A percentile compares a stretch with the other conserved stretches of the same genome.
These are phyloP conservation scores for Sterna hirundo DNA, from an alignment of 2,113 vertebrate species.

Conservation along the genomic window DNA sequence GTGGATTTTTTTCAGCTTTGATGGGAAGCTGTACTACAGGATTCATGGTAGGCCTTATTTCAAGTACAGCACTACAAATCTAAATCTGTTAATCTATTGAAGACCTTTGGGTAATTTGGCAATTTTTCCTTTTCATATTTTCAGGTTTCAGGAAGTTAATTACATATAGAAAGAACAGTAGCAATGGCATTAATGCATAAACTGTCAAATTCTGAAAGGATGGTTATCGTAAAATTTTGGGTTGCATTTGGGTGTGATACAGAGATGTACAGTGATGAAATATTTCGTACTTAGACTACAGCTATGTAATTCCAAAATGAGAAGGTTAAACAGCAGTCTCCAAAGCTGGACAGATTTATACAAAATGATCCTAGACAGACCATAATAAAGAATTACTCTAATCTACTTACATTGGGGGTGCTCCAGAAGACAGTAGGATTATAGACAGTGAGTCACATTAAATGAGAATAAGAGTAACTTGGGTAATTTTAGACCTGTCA, in stretches of 20 bases:
- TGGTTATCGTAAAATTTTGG: not conserved
- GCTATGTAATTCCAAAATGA: not conserved
- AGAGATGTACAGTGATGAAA: not conserved
- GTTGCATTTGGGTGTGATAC: not conserved
- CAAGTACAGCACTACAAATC: not conserved
- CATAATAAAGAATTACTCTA: not conserved
- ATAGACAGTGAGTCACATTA: not conserved
- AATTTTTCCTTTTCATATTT: not conserved
- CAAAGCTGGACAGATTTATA: not conserved
- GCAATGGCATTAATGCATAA: not conserved
- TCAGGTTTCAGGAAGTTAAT: not conserved
- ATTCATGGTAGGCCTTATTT: not conserved
- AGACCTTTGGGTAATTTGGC: not conserved
- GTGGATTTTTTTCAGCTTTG: not conserved
- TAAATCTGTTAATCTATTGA: not conserved
- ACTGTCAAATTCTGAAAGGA: not conserved
- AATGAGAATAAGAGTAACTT: not conserved
- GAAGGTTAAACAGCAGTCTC: not conserved
- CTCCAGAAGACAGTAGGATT: not conserved
- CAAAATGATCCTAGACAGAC: not conserved
- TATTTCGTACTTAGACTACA: not conserved
- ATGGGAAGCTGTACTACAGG: not conserved
- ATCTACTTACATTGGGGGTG: not conserved
- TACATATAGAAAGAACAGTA: not conserved
- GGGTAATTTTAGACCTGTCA: not conserved